Base-by-base conservation (phyloP, 1,140 invertebrate genomes). In the Nasonia vitripennis region DNA sequence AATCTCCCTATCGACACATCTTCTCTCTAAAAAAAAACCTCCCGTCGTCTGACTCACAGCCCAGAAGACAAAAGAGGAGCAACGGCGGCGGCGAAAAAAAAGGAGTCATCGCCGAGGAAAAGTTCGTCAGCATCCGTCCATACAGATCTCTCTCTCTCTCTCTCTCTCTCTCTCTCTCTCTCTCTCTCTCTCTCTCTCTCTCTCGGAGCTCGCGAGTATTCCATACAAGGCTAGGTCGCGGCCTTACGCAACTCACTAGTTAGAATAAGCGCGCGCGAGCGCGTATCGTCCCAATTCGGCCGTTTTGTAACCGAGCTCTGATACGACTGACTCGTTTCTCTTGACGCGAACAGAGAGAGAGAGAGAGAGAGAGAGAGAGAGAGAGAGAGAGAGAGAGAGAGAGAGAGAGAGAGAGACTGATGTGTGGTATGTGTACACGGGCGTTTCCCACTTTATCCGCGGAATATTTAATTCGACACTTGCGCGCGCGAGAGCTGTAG, bases 251-350 rank as follows among this genome's bases (percentile, higher is more conserved):
- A 78, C 45, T 62, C 55, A n/a, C 17, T 62, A 62, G 55, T 62
- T 62, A 62, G 55, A n/a, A 48, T 51, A 27, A 41, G 41, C 41
- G 20, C 17, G 23, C 23, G 11, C 31, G 45, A 45, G 75, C 75
- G 20, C n/a, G 45, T 20, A 23, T 78, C 31, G 75, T 78, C 75
- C 75, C 75, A 51, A 78, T 78, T 78, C 45, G 75, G 75, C 14
- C 41, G 75, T 78, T 78, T 78, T 51, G 20, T 51, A 83, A 83
- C 23, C 55, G 67, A 11, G 62, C 5, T 62, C 55, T 62, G 55
- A 62, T 62, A 62, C 55, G 55, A 62, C 55, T n/a, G 17, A 20
- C 55, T 62, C 55, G 55, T 62, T 62, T 62, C 55, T 62, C 55
- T 62, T n/a, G 70, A 31, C 10, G 70, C 10, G 70, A 31, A 14